Conservation (phyloP, 2,888 invertebrate genomes). For the Eupithecia exiguata region DNA sequence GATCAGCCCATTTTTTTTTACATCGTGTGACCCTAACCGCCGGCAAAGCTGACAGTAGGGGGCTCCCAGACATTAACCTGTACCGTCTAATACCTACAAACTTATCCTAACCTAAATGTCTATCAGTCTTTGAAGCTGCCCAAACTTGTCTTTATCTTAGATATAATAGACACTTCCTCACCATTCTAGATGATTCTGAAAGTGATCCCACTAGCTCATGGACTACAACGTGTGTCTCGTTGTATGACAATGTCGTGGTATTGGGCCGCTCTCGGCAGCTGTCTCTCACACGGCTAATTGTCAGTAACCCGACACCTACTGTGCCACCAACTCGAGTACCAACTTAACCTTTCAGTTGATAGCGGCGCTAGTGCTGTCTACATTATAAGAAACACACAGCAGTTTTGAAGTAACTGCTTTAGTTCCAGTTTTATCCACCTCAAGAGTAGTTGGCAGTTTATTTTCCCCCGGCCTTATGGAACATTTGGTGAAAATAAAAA, state of each 20-base stretch:
- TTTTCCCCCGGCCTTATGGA: constrained; percentile 56
- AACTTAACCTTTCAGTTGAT: background rate
- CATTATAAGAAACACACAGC: background rate
- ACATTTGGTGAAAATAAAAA: constrained; percentile 55
- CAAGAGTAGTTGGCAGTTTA: constrained; percentile 36
- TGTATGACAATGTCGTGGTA: constrained; percentile 37
- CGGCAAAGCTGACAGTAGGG: too few relatives aligned
- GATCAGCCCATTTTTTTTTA: too few relatives aligned
- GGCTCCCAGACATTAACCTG: too few relatives aligned
- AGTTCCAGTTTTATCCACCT: constrained; percentile 5
- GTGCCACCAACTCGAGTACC: constrained; percentile 30
- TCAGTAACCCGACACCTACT: constrained; percentile 66
- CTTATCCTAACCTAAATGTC: background rate
- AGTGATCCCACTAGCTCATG: constrained; percentile 28
- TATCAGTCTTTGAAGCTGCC: background rate
- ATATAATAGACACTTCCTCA: background rate
- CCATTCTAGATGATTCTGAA: constrained; percentile 22
- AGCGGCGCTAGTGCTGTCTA: constrained; percentile 1
- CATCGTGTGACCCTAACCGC: too few relatives aligned
- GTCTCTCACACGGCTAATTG: constrained; percentile 68
- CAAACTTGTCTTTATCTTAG: background rate
- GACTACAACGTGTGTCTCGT: constrained; percentile 18
- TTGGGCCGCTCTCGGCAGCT: constrained; percentile 62
- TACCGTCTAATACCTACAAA: background rate
- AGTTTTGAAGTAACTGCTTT: background rate